These are phyloP conservation scores for Calephelis nemesis DNA, from an alignment of 1,140 invertebrate genomes.

Conservation along the genomic window DNA sequence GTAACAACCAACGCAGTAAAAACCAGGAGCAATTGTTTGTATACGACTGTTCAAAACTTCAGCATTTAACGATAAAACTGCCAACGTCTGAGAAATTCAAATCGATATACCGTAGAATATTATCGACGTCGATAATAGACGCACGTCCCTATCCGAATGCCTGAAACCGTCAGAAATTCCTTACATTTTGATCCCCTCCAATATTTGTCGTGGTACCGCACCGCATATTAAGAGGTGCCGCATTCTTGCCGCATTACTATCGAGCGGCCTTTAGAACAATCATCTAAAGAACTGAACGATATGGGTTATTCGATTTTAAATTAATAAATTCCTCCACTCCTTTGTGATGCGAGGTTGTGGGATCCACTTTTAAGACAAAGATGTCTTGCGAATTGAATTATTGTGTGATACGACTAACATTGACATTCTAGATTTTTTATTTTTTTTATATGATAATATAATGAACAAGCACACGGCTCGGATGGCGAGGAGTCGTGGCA, in stretches of 20 bases:
- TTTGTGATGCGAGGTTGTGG: background rate
- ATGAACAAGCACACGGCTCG: no score
- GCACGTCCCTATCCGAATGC: conserved; percentile 35
- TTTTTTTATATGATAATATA: no score
- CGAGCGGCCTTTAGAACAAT: conserved; percentile 52
- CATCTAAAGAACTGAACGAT: conserved; percentile 26
- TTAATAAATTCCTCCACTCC: conserved; percentile 24
- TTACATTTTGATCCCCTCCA: conserved; percentile 40
- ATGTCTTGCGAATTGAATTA: background rate
- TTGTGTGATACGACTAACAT: no score
- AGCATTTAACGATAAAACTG: background rate
- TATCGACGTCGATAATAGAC: conserved; percentile 34
- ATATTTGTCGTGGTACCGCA: conserved; percentile 47
- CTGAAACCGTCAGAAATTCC: conserved; percentile 44
- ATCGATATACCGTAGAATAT: conserved; percentile 14
- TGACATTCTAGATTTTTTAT: no score
- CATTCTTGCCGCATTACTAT: conserved; percentile 42
- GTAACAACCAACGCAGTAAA: no score
- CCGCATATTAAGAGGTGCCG: conserved; percentile 51
- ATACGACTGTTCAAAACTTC: no score
- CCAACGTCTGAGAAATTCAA: conserved; percentile 5
- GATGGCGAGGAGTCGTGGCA: no score
- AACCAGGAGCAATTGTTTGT: no score
- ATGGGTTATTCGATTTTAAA: conserved; percentile 39
- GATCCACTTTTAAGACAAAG: background rate